Percentiles rank a stretch among this genome's conserved stretches.
Conservation (phyloP, 2,888 invertebrate species). For the Lydus trimaculatus region DNA sequence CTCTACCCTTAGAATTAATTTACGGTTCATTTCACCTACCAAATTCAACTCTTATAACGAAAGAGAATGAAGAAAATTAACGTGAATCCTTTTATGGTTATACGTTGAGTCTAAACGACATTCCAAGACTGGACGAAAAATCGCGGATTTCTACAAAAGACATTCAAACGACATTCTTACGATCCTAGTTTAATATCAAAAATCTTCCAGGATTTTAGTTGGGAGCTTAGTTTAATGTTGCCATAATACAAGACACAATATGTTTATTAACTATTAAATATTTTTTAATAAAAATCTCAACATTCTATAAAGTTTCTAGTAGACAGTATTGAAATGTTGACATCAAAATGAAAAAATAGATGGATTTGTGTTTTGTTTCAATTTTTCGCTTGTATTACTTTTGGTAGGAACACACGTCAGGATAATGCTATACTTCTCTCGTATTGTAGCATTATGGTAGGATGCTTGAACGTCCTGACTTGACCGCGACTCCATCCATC, state of each 20-base stretch:
- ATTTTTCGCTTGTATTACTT: constrained; percentile 21
- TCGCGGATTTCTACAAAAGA: constrained; percentile 2
- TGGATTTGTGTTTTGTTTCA: constrained; percentile 24
- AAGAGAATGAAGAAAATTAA: constrained; percentile 36
- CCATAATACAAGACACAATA: not conserved
- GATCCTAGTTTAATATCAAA: not conserved
- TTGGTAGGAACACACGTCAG: constrained; percentile 18
- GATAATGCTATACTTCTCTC: constrained; percentile 11
- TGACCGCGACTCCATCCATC: constrained; percentile 54
- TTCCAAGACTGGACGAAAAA: constrained; percentile 6
- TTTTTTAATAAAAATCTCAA: not conserved
- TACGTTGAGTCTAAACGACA: constrained; percentile 6
- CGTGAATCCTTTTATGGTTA: constrained; percentile 39
- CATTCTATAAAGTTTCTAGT: not conserved
- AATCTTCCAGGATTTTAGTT: not conserved
- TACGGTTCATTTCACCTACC: constrained; percentile 12
- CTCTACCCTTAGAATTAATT: not conserved
- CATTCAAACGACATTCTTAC: not conserved
- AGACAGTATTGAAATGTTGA: not conserved
- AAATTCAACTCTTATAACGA: constrained; percentile 9
- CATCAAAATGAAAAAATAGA: not conserved
- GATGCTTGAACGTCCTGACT: constrained; percentile 39
- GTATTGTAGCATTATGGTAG: constrained; percentile 14
- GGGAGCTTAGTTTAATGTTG: not conserved
- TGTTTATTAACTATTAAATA: not conserved